Evolutionary conservation across 2,888 invertebrate genomes (phyloP).

Genomic region (Spilosoma lubricipeda): DNA sequence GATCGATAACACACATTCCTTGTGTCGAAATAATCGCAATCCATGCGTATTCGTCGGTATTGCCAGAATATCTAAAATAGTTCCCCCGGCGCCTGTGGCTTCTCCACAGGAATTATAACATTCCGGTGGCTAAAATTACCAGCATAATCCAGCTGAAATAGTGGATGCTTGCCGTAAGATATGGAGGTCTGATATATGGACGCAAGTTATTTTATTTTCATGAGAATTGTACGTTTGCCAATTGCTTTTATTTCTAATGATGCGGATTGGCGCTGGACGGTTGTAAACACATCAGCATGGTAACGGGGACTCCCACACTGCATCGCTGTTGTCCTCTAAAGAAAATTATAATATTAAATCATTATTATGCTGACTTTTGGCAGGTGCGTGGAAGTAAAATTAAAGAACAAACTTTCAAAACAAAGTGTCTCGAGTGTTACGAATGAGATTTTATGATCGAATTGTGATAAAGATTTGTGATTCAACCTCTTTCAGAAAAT

Average conservation of each 20-base stretch:
- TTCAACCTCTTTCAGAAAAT: slow-evolving; percentile 3
- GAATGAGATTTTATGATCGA: not conserved
- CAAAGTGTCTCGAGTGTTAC: slow-evolving; percentile 13
- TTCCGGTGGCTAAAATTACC: slow-evolving; percentile 68
- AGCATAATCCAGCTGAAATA: slow-evolving; percentile 60
- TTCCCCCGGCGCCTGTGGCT: slow-evolving; percentile 56
- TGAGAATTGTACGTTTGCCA: slow-evolving; percentile 71
- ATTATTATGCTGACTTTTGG: slow-evolving; percentile 14
- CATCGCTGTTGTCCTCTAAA: slow-evolving; percentile 11
- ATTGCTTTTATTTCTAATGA: slow-evolving; percentile 56
- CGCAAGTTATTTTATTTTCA: slow-evolving; percentile 50
- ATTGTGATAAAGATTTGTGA: not conserved
- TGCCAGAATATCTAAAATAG: slow-evolving; percentile 61
- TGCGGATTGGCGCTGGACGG: slow-evolving; percentile 42
- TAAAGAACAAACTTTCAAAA: slow-evolving; percentile 25
- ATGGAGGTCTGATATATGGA: slow-evolving; percentile 26
- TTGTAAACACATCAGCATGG: slow-evolving; percentile 61
- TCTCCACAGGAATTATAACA: slow-evolving; percentile 64
- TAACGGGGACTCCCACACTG: slow-evolving; percentile 32
- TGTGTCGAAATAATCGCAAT: slow-evolving; percentile 41
- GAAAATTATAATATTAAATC: slow-evolving; percentile 21
- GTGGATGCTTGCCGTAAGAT: slow-evolving; percentile 50
- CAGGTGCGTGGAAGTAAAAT: slow-evolving; percentile 17
- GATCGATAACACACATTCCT: slow-evolving; percentile 45
- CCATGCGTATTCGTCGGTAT: slow-evolving; percentile 35